Evolutionary conservation across 2,888 invertebrate genomes (phyloP), one percentile per base, ranked within the genome.

Genomic region (Macaria liturata): DNA sequence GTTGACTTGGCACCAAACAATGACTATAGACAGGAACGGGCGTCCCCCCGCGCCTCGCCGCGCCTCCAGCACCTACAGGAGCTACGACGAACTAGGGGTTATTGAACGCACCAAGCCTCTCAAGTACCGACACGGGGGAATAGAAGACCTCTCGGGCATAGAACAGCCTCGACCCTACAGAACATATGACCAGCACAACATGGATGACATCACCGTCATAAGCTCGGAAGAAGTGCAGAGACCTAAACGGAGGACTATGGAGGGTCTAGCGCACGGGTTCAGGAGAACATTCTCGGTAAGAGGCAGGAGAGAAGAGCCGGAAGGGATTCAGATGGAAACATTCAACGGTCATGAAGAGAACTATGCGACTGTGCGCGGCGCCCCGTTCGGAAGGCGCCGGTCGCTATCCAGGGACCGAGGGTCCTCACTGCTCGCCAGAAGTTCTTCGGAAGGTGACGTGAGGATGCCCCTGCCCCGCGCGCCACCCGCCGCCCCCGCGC

Each of bases 401-500:
- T 91, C 91, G 7, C 73, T 91, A 61, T 91, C 92, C 20, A 82
- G 93, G 77, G 87, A 94, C 77, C 82, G 94, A 78, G 84, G 90
- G 68, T 86, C 80, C 9, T 87, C 88, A 53, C 83, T 93, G 68
- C 81, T 95, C 68, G 93, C 93, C 54, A 91, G 95, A 65, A 95
- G 95, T 80, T 94, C 94, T 64, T 96, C 95, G 32, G 96, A 96
- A 75, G 95, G 95, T 6, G 95, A 95, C 79, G 90, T 96, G 74
- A 82, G 91, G 69, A 78, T 83, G 76, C 71, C 80, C 0, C 76
- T 71, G 0, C 86, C 90, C 0, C 84, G 88, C 4, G 83, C 88
- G 0, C 85, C 90, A 1, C 85, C 86, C 0, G 72, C 84, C 9
- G 83, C 88, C 42, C 91, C 92, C 58, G 74, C 86, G 4, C 91